Percentiles rank a stretch among this genome's conserved stretches.
These are phyloP conservation scores for Calameuta filiformis DNA, from an alignment of 2,888 invertebrate genomes.

Conservation along the genomic window DNA sequence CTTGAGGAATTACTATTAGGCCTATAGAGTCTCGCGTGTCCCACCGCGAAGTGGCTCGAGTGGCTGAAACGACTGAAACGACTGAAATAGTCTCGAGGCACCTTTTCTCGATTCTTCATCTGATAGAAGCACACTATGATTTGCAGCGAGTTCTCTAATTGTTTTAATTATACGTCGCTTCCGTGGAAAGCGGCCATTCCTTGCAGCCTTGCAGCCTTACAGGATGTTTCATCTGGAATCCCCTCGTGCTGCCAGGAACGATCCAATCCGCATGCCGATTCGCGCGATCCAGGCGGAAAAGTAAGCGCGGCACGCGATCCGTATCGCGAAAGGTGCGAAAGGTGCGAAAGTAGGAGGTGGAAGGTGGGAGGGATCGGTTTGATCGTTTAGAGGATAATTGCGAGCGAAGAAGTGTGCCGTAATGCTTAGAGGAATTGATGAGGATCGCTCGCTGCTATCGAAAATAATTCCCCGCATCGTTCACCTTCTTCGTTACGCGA, in stretches of 20 bases:
- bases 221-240: too few relatives aligned
- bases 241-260: not conserved
- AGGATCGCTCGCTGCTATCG: too few relatives aligned
- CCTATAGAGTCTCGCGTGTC: too few relatives aligned
- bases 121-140: constrained; percentile 51
- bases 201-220: too few relatives aligned
- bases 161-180: constrained; percentile 61
- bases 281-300: not conserved
- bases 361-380: not conserved
- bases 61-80: too few relatives aligned
- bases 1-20: too few relatives aligned
- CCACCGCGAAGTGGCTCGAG: too few relatives aligned
- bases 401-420: not conserved
- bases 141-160: constrained; percentile 59
- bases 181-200: constrained; percentile 49
- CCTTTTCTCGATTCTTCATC: not conserved
- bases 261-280: not conserved
- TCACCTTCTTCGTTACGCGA: too few relatives aligned
- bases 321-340: constrained; percentile 24
- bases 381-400: not conserved
- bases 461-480: too few relatives aligned
- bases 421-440: not conserved
- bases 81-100: too few relatives aligned
- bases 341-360: not conserved
- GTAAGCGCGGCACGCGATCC: constrained; percentile 33